These are phyloP conservation scores for Uromys caudimaculatus DNA, from an alignment of 2,797 vertebrate species.

Conservation along the genomic window DNA sequence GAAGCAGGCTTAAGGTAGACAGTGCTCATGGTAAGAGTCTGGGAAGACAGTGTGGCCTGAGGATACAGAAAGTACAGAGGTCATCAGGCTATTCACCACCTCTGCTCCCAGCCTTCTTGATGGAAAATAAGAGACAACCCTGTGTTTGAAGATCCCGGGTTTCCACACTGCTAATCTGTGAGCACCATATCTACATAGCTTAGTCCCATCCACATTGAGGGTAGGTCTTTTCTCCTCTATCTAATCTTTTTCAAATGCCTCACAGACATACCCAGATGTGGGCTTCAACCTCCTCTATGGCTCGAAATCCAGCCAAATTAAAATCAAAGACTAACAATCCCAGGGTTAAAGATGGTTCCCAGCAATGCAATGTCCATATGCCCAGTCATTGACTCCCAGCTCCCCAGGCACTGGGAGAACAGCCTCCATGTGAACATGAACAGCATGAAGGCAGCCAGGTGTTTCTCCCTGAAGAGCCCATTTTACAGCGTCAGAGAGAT, in stretches of 20 bases:
- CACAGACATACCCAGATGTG: not conserved
- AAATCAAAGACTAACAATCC: not conserved
- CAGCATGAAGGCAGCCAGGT: not conserved
- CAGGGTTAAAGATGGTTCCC: not conserved
- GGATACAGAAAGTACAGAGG: not conserved
- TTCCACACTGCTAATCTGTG: not conserved
- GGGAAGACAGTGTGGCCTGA: not conserved
- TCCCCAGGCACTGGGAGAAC: not conserved
- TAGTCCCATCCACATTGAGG: not conserved
- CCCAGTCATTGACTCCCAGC: not conserved
- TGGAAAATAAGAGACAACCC: not conserved
- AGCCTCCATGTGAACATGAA: not conserved
- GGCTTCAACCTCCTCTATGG: not conserved
- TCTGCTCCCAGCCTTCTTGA: not conserved
- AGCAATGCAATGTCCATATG: not conserved
- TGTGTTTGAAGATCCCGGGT: not conserved
- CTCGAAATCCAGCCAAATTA: not conserved
- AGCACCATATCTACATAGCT: not conserved
- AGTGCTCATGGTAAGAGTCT: not conserved
- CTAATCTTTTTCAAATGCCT: not conserved
- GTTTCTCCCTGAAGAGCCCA: not conserved
- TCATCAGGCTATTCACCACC: not conserved
- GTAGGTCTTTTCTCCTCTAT: not conserved
- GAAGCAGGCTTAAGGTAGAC: not conserved
- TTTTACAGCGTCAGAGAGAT: not conserved